Evolutionary conservation across 2,888 invertebrate genomes (phyloP), one percentile per base, ranked within the genome.

Genomic region (Drosophila nr. fundita): DNA sequence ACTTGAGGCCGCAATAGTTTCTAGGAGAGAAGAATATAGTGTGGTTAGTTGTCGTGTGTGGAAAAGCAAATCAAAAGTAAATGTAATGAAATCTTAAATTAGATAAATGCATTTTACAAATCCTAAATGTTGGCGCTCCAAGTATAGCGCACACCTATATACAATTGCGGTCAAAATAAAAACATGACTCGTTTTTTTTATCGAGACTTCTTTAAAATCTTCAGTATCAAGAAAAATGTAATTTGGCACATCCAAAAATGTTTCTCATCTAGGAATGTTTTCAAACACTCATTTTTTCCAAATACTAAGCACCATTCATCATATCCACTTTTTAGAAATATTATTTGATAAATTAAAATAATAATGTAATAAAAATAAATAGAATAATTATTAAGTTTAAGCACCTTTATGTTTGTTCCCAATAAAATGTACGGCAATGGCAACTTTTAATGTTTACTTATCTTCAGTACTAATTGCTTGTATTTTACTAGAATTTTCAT

Each of bases 1-100:
- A 85, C 90, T 91, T 69, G 90, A 89, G 77, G 90, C 80, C 83
- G 87, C 69, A 85, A 89, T 83, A 84, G 91, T 90, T 91, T 92
- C 92, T 92, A 59, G 71, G 53, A 34, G 53, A 54, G 27, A 36
- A 61, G n/a, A 49, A 30, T 2, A 55, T 42, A 48, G 52, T 24
- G 24, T 52, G 2, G 34, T 59, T 15, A 36, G 11, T 36, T 6
- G 8, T 48, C n/a, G n/a, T 48, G 32, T 29, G 2, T 27, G 53
- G 53, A 59, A 36, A 36, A 27, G 34, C 4, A 53, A 68, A 53
- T 60, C n/a, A 68, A 59, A 21, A 69, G 67, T 49, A 64, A 64
- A 68, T 50, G 45, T 54, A 55, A 75, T 60, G 40, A 82, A 61
- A 73, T 72, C 55, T 66, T 67, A 59, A 60, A 68, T 86, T 69